Base-by-base conservation (phyloP, 2,888 invertebrate species). In the Pterobdella sp. region DNA sequence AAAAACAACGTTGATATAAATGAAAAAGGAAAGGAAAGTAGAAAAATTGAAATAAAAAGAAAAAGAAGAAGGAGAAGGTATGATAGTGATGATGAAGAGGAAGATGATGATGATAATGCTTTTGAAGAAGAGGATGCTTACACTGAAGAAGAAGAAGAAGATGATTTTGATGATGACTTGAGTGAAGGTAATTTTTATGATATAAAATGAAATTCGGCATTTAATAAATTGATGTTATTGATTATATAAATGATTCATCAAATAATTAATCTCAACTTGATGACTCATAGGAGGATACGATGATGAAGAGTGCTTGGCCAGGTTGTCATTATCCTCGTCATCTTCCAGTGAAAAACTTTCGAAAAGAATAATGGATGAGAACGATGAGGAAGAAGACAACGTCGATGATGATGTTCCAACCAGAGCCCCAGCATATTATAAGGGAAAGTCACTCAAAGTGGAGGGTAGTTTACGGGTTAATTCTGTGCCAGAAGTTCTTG, bases 391-490 rank as follows among this genome's bases (percentile, higher is more conserved):
- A 18, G 60, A 56, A 56, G 7, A n/a, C 3, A 22, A 56, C 10
- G 60, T 26, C n/a, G 60, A 56, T 56, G 60, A 56, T 56, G n/a
- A 7, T 26, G 18, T 26, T 4, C 10, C n/a, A 14, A 4, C 26
- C 4, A 56, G 60, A 26, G 60, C 60, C 3, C 60, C 60, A 26
- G 60, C 60, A 4, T 56, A 56, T 56, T 56, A 56, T 56, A 56
- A 56, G 26, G 60, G 26, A 22, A 56, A 26, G 42, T 7, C 42
- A 42, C 42, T 42, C 10, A 42, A 42, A 18, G 10, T 42, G 18
- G 10, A 7, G 60, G n/a, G 60, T 7, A 56, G n/a, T 3, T 56
- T 4, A 56, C n/a, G 60, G n/a, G n/a, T n/a, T n/a, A n/a, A n/a
- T n/a, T n/a, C n/a, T n/a, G n/a, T n/a, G n/a, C n/a, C n/a, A n/a